Evolutionary conservation across 1,140 invertebrate genomes (phyloP), one percentile per base, ranked within the genome.

Genomic region (Nasonia vitripennis): DNA sequence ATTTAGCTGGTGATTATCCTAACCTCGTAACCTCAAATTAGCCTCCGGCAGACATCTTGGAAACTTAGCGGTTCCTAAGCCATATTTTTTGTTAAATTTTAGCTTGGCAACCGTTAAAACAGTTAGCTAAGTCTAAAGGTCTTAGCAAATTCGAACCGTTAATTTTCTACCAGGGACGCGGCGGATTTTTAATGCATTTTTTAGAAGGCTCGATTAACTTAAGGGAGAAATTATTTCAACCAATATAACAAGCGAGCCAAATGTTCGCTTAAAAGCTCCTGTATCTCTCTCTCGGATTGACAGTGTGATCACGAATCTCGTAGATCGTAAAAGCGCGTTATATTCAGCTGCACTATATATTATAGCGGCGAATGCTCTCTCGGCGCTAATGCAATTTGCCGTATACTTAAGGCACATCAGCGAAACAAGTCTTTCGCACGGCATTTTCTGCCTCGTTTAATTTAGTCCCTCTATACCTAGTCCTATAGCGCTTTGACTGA

Each of bases 271-370:
- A 71, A 71, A 71, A 71, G 23, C 27, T 71, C 27, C 27, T 27
- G 27, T 27, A 1, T 12, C 23, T n/a, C 6, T 45, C 41, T 45
- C 41, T 7, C n/a, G 77, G 41, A 79, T 84, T 84, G 77, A 78
- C 67, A 84, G 77, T 84, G 27, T 41, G 45, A 78, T 84, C 83
- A 84, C 83, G 83, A 78, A 79, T 78, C 83, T 77, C 37, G 83
- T 23, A 55, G 83, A 45, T 79, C 83, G 77, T 84, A 84, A 84
- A 84, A 83, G 41, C 77, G 62, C 67, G 77, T 73, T 45, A 48
- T 9, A 48, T 9, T 78, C 51, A 10, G 14, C 55, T n/a, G 6
- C 17, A n/a, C 17, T 62, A 62, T 62, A 62, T 62, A 62, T 17
- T 17, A 7, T 7, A 1, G 12, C 14, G 70, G 51, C 73, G 74